Percentiles rank a stretch among this genome's conserved stretches.
Conservation (phyloP, 2,888 invertebrate genomes). For the Drosophila flavopinicola region DNA sequence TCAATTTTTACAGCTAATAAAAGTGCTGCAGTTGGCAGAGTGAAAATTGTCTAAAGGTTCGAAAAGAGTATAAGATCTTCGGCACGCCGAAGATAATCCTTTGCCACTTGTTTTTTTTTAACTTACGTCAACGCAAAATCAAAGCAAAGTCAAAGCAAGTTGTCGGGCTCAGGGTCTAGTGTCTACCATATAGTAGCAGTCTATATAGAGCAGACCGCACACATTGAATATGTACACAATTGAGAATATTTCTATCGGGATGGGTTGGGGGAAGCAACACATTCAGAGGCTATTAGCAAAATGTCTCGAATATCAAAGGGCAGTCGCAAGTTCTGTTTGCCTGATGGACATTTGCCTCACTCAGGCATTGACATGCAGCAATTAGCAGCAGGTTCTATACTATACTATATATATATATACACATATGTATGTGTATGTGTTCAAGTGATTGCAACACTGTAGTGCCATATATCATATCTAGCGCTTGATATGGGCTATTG, state of each 20-base stretch:
- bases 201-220: slow-evolving; percentile 60
- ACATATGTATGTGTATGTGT: too few relatives aligned
- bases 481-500: too few relatives aligned
- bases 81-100: too few relatives aligned
- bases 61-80: too few relatives aligned
- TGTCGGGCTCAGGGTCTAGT: slow-evolving; percentile 54
- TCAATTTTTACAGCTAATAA: too few relatives aligned
- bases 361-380: slow-evolving; percentile 56
- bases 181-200: slow-evolving; percentile 30
- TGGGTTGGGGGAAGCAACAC: neutral
- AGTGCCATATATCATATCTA: neutral
- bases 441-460: slow-evolving; percentile 20
- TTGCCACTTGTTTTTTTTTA: slow-evolving; percentile 31
- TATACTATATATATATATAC: too few relatives aligned
- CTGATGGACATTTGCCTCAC: slow-evolving; percentile 13
- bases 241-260: slow-evolving; percentile 72
- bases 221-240: slow-evolving; percentile 61
- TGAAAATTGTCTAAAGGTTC: too few relatives aligned
- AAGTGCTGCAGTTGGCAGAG: too few relatives aligned
- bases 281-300: slow-evolving; percentile 76
- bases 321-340: slow-evolving; percentile 19
- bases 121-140: slow-evolving; percentile 76
- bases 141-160: slow-evolving; percentile 73
- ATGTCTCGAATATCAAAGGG: slow-evolving; percentile 81
- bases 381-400: slow-evolving; percentile 42